Evolutionary conservation across 2,888 invertebrate genomes (phyloP).

Genomic region (Chironomus riparius): DNA sequence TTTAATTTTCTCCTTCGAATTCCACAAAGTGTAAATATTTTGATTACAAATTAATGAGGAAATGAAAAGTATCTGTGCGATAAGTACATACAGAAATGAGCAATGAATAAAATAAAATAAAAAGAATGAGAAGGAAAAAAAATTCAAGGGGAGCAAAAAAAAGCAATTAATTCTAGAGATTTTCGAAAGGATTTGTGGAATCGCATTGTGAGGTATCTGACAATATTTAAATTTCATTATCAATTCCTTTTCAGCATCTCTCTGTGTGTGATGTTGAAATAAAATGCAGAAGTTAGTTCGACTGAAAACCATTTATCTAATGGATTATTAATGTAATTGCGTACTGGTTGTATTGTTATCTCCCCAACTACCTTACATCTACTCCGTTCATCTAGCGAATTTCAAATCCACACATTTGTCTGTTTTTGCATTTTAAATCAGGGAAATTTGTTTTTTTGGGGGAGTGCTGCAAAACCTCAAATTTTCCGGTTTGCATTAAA

Average conservation of each 20-base stretch:
- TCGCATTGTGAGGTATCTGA: background rate
- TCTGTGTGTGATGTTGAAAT: background rate
- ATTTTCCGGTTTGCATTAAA: conserved; percentile 11
- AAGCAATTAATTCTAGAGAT: background rate
- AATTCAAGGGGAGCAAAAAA: background rate
- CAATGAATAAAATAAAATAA: background rate
- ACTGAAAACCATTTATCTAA: conserved; percentile 16
- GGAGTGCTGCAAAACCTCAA: background rate
- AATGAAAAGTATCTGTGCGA: background rate
- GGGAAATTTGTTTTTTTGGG: background rate
- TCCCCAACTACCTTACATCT: background rate
- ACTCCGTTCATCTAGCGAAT: background rate
- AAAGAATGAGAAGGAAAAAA: background rate
- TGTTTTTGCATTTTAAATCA: background rate
- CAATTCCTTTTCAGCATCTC: background rate
- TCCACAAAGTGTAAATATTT: conserved; percentile 7
- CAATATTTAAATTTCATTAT: background rate
- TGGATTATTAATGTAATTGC: conserved; percentile 23
- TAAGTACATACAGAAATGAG: background rate
- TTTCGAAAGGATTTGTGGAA: background rate
- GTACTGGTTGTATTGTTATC: background rate
- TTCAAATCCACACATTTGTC: background rate
- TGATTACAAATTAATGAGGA: conserved; percentile 24
- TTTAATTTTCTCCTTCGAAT: background rate
- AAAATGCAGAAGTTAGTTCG: too few species aligned